Evolutionary conservation across 2,113 vertebrate species (phyloP).

Genomic region (Dunckerocampus dactyliophorus): DNA sequence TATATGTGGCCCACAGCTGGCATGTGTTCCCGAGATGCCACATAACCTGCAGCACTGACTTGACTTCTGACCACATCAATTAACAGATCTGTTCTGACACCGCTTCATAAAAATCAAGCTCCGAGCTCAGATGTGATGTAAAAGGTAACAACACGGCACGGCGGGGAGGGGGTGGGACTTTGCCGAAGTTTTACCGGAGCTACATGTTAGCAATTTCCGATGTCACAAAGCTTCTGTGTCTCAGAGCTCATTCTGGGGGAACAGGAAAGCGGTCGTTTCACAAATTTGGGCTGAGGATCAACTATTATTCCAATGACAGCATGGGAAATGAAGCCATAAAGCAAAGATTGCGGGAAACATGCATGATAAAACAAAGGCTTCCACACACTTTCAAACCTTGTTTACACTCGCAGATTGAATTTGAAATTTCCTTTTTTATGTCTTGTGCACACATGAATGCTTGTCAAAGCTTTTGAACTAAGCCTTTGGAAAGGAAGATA

Average conservation of each 20-base stretch:
- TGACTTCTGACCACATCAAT: slow-evolving; percentile 39
- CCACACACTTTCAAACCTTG: background rate
- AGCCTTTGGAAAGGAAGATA: background rate
- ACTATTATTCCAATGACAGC: slow-evolving; percentile 46
- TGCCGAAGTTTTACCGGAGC: slow-evolving; percentile 18
- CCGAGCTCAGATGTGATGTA: slow-evolving; percentile 14
- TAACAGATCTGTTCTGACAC: slow-evolving; percentile 55
- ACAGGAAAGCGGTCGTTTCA: slow-evolving; percentile 47
- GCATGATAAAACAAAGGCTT: slow-evolving; percentile 3
- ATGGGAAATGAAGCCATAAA: slow-evolving; percentile 25
- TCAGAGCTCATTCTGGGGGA: slow-evolving; percentile 27
- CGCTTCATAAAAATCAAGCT: slow-evolving; percentile 31
- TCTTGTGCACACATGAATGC: background rate
- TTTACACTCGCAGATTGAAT: background rate
- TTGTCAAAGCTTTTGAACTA: background rate
- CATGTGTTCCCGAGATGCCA: slow-evolving; percentile 51
- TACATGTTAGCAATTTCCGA: slow-evolving; percentile 50
- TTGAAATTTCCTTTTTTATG: background rate
- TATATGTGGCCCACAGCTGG: slow-evolving; percentile 57
- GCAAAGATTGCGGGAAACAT: slow-evolving; percentile 14
- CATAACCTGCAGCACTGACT: slow-evolving; percentile 39
- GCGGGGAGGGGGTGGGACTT: background rate
- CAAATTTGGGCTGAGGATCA: slow-evolving; percentile 41
- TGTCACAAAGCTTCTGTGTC: slow-evolving; percentile 47
- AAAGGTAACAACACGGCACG: slow-evolving; percentile 7